A percentile compares a stretch with the other conserved stretches of the same genome.
Evolutionary conservation across 1,140 invertebrate genomes (phyloP).

Genomic region (Leptestheria dahalacensis): DNA sequence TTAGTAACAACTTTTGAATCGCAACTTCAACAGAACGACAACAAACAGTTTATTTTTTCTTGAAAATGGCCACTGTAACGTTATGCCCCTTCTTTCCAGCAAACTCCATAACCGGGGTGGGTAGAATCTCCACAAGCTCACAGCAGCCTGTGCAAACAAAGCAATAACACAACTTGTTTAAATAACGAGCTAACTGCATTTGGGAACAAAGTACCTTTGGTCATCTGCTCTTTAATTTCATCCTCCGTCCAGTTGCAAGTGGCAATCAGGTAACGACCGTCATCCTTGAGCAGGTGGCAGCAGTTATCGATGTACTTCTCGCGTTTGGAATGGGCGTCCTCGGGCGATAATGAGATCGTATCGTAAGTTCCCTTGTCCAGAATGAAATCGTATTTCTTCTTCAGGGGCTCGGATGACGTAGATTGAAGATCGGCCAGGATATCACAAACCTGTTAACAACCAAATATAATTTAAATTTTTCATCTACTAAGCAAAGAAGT

Average conservation of each 20-base stretch:
- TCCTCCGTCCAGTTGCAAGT: constrained; percentile 89
- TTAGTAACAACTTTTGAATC: too few species aligned
- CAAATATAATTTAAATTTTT: constrained; percentile 15
- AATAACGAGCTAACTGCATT: constrained; percentile 4
- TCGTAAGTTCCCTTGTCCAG: constrained; percentile 91
- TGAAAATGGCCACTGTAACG: constrained; percentile 59
- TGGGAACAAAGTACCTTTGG: constrained; percentile 28
- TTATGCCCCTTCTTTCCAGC: constrained; percentile 64
- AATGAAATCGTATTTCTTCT: constrained; percentile 46
- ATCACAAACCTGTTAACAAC: constrained; percentile 34
- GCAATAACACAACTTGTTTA: constrained; percentile 8
- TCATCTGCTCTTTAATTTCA: constrained; percentile 59
- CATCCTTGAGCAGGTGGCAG: constrained; percentile 35
- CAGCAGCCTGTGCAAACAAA: constrained; percentile 31
- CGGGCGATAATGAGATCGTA: constrained; percentile 51
- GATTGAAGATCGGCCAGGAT: constrained; percentile 30
- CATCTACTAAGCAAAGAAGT: neutral
- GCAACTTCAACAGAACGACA: neutral
- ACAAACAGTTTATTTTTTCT: constrained; percentile 29
- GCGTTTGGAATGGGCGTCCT: constrained; percentile 43
- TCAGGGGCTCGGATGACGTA: constrained; percentile 22
- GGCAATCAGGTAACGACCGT: constrained; percentile 64
- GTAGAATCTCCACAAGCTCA: constrained; percentile 42
- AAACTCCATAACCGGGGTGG: constrained; percentile 65
- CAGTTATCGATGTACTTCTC: constrained; percentile 52